Conservation (phyloP, 2,888 invertebrate species). For the Bombyx huttoni region DNA sequence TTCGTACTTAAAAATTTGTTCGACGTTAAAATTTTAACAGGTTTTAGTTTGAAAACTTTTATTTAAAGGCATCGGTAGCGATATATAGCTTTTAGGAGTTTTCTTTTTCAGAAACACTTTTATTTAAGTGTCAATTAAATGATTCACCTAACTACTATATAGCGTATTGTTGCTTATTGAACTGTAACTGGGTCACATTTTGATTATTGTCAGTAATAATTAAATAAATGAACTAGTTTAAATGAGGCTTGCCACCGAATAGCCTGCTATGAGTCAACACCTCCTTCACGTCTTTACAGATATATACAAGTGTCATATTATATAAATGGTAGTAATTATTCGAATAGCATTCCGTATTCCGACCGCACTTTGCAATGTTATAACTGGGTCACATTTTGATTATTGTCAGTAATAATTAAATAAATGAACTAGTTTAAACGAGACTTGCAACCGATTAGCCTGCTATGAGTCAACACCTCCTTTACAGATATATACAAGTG, state of each 20-base stretch:
- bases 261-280: not conserved
- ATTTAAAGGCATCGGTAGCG: not conserved
- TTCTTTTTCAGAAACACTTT: too few relatives aligned
- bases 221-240: not conserved
- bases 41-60: constrained; percentile 6
- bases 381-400: not conserved
- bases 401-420: not conserved
- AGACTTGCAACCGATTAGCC: not conserved
- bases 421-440: not conserved
- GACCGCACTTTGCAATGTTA: constrained; percentile 13
- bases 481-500: constrained; percentile 1
- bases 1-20: constrained; percentile 38
- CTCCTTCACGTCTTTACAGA: constrained; percentile 4
- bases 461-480: constrained; percentile 1
- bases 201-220: not conserved
- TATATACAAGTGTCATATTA: not conserved
- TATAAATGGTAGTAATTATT: constrained; percentile 12
- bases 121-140: too few relatives aligned
- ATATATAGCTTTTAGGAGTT: too few relatives aligned
- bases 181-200: too few relatives aligned
- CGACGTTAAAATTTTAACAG: constrained; percentile 14
- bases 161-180: too few relatives aligned
- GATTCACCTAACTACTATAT: too few relatives aligned
- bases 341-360: constrained; percentile 14
- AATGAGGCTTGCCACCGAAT: not conserved